phyloP scores from a whole-genome alignment of 2,888 invertebrate species.

The Isoperla grammatica region DNA sequence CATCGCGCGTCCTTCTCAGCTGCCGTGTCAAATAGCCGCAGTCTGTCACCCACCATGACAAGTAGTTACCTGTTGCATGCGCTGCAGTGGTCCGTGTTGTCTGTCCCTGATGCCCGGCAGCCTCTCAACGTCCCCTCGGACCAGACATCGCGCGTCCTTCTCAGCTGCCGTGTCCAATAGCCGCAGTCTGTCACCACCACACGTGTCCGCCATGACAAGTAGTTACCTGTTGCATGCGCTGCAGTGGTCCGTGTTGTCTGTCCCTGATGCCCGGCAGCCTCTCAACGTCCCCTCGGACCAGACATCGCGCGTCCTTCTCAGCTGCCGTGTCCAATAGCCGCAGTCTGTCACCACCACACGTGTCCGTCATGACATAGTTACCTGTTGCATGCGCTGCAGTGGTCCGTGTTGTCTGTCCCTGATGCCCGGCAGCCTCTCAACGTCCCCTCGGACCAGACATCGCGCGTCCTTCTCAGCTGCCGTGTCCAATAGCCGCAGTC shows the following conservation, averaged over 20 bases:
- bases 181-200: constrained; percentile 73
- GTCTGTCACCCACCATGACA: constrained; percentile 84
- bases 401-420: constrained; percentile 37
- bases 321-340: constrained; percentile 80
- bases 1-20: constrained; percentile 76
- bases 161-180: constrained; percentile 81
- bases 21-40: constrained; percentile 76
- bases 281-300: constrained; percentile 77
- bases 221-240: constrained; percentile 83
- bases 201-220: too few species aligned
- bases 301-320: constrained; percentile 71
- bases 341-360: too few species aligned
- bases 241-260: constrained; percentile 48
- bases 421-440: constrained; percentile 68
- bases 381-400: constrained; percentile 84
- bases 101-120: constrained; percentile 55
- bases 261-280: constrained; percentile 59
- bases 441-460: constrained; percentile 75
- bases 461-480: constrained; percentile 78
- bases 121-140: constrained; percentile 77
- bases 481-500: constrained; percentile 75
- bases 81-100: constrained; percentile 53
- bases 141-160: constrained; percentile 68
- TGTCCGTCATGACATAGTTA: too few species aligned
- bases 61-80: constrained; percentile 90